phyloP scores from a whole-genome alignment of 2,797 vertebrate species.

The Phalanger gymnotis region DNA sequence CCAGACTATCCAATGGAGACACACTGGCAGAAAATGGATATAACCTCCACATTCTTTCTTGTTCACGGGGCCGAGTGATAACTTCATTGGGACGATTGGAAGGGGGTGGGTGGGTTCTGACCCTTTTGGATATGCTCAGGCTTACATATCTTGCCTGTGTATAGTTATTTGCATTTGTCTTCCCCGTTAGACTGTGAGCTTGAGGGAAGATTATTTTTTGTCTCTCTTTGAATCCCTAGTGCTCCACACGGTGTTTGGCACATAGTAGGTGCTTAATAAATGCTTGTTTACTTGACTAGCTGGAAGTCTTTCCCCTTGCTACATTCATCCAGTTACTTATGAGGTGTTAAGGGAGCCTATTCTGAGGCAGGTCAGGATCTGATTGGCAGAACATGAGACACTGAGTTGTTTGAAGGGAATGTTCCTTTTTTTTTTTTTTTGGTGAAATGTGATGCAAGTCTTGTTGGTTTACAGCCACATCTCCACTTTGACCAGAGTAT shows the following conservation, averaged over 20 bases:
- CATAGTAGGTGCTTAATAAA: background rate
- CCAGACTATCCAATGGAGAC: background rate
- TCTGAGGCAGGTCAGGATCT: background rate
- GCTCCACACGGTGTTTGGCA: too few relatives aligned
- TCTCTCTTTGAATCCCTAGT: background rate
- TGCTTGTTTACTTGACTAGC: background rate
- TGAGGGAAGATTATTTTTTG: background rate
- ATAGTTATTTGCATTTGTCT: background rate
- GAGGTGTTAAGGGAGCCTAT: background rate
- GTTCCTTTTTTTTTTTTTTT: background rate
- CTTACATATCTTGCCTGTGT: background rate
- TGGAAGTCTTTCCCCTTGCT: background rate
- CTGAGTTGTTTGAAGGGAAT: background rate
- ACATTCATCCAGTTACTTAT: background rate
- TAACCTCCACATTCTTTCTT: background rate
- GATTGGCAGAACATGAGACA: background rate
- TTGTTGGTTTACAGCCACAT: background rate
- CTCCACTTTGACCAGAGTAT: slow-evolving; percentile 3
- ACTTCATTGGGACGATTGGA: background rate
- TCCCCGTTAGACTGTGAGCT: background rate
- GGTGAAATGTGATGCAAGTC: background rate
- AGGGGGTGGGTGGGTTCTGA: background rate
- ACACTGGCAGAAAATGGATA: background rate
- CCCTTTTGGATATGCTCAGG: background rate
- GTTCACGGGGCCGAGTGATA: background rate